Percentiles rank a stretch among this genome's conserved stretches.
Conservation (phyloP, 2,797 vertebrate genomes). For the Carapus acus region DNA sequence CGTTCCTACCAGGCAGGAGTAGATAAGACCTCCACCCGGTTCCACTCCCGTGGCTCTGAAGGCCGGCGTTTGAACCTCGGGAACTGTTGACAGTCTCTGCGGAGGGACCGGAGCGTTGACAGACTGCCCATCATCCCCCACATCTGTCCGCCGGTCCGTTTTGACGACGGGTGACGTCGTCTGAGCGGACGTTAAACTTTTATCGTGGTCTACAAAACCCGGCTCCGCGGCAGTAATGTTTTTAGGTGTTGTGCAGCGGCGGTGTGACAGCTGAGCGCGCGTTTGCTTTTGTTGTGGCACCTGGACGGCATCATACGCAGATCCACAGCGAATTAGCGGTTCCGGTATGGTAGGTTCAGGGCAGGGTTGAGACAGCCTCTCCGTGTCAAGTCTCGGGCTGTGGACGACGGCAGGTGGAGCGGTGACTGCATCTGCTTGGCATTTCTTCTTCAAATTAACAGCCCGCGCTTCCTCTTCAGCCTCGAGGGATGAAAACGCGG, state of each 20-base stretch:
- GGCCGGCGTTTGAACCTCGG: conserved; percentile 37
- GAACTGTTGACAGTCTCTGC: conserved; percentile 13
- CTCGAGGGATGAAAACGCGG: conserved; percentile 11
- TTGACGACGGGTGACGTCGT: conserved; percentile 7
- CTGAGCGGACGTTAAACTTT: not conserved
- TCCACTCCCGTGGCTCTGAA: conserved; percentile 59
- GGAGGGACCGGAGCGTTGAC: not conserved
- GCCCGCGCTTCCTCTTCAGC: conserved; percentile 24
- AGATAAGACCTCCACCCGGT: conserved; percentile 45
- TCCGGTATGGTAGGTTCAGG: conserved; percentile 19
- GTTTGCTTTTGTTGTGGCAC: conserved; percentile 71
- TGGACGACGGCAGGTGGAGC: conserved; percentile 22
- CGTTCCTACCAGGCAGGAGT: conserved; percentile 66
- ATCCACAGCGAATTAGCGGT: conserved; percentile 30
- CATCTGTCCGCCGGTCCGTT: conserved; percentile 21
- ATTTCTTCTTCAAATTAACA: conserved; percentile 27
- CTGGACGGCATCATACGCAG: conserved; percentile 32
- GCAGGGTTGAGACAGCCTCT: conserved; percentile 30
- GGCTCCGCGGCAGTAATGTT: conserved; percentile 29
- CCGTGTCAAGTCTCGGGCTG: conserved; percentile 9
- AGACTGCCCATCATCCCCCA: not conserved
- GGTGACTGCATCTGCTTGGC: conserved; percentile 14
- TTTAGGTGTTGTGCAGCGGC: conserved; percentile 55
- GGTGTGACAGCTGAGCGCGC: conserved; percentile 65
- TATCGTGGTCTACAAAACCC: conserved; percentile 22